phyloP scores from a whole-genome alignment of 2,888 invertebrate species.

The Noctua fimbriata region DNA sequence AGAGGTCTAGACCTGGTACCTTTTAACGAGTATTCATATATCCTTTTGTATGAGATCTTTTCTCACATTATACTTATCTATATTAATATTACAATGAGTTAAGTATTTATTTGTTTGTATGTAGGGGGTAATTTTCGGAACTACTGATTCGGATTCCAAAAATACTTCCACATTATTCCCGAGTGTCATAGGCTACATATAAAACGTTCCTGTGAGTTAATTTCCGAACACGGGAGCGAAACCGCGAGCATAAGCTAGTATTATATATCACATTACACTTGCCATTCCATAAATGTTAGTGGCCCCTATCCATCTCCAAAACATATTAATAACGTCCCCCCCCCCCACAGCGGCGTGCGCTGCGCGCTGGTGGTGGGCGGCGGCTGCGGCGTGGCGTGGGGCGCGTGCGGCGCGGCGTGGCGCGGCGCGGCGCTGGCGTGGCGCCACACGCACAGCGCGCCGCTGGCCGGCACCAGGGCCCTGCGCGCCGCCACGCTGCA shows the following conservation, averaged over 20 bases:
- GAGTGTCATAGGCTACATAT: too few relatives aligned
- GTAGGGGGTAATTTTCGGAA: too few relatives aligned
- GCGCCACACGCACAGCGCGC: conserved; percentile 91
- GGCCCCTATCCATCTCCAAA: too few relatives aligned
- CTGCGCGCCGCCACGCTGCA: conserved; percentile 96
- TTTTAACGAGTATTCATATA: background rate
- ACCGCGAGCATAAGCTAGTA: too few relatives aligned
- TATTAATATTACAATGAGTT: too few relatives aligned
- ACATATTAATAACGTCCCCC: background rate
- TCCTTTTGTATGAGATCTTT: background rate
- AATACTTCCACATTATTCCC: too few relatives aligned
- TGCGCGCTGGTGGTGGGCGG: conserved; percentile 86
- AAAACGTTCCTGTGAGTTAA: too few relatives aligned
- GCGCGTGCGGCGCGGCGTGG: conserved; percentile 91
- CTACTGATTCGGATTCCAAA: too few relatives aligned
- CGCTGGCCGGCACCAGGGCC: conserved; percentile 76
- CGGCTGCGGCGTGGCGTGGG: conserved; percentile 86
- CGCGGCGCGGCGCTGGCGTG: conserved; percentile 91
- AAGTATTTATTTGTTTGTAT: too few relatives aligned
- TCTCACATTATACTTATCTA: background rate
- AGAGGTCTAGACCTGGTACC: background rate
- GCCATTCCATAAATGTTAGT: too few relatives aligned
- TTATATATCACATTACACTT: background rate
- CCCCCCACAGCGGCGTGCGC: conserved; percentile 78
- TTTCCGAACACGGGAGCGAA: too few relatives aligned